A percentile compares a stretch with the other conserved stretches of the same genome.
These are phyloP conservation scores for Ophioderma brevispina DNA, from an alignment of 35 echinoderm and acorn worm genomes.

Conservation along the genomic window DNA sequence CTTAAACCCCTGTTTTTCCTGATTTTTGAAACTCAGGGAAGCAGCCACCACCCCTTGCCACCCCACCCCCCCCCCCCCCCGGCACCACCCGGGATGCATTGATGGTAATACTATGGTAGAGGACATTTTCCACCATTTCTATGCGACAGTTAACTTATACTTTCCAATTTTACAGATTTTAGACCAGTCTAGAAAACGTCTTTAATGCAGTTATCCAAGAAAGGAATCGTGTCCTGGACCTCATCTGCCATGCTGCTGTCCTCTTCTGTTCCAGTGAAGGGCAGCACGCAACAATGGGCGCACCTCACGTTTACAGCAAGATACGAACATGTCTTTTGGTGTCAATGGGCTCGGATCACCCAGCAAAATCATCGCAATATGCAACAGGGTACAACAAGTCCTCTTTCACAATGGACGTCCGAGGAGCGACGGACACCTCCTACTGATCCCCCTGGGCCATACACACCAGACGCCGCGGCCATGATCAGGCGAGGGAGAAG, in stretches of 20 bases:
- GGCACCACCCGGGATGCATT: too few relatives aligned
- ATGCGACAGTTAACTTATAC: too few relatives aligned
- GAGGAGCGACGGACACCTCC: conserved; percentile 43
- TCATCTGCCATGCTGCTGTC: conserved; percentile 96
- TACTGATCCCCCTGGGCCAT: conserved; percentile 87
- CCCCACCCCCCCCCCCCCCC: too few relatives aligned
- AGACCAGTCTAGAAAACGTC: conserved; percentile 77
- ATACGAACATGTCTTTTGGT: conserved; percentile 79
- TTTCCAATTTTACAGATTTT: conserved; percentile 59
- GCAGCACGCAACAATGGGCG: conserved; percentile 88
- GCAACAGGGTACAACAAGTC: conserved; percentile 11
- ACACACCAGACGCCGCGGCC: conserved; percentile 88
- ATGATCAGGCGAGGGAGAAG: conserved; percentile 87
- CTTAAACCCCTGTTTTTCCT: too few relatives aligned
- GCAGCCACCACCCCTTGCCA: too few relatives aligned
- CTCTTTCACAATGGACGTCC: conserved; percentile 8
- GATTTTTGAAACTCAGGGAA: too few relatives aligned
- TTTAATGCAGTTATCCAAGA: conserved; percentile 97
- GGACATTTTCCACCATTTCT: too few relatives aligned
- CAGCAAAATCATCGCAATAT: conserved; percentile 80
- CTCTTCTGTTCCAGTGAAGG: too few relatives aligned
- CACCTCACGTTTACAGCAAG: conserved; percentile 75
- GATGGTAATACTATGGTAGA: too few relatives aligned
- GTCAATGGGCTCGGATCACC: conserved; percentile 86
- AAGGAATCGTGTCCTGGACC: conserved; percentile 92